Evolutionary conservation across 1,140 invertebrate genomes (phyloP), one percentile per base, ranked within the genome.

Genomic region (Colletes gigas): DNA sequence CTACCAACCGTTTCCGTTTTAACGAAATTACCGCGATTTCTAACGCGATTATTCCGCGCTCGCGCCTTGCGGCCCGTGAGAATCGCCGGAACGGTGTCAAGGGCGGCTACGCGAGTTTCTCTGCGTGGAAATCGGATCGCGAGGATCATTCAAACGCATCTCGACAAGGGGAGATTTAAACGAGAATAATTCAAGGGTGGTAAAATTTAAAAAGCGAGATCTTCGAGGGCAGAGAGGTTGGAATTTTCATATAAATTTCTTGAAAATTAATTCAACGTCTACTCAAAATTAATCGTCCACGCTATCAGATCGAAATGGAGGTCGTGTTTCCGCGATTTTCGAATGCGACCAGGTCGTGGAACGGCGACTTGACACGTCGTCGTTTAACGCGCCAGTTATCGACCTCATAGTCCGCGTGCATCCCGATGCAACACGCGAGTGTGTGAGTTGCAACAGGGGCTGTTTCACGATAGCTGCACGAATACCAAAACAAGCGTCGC

Each of bases 361-460:
- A 21, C 12, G 39, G 50, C 41, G 67, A 75, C 71, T 80, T 68
- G 78, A 80, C 72, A 59, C 78, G 72, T 80, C 55, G 73, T 14
- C 63, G 72, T 75, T 80, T 68, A 75, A 80, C 72, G 55, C 63
- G 63, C 54, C 54, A 75, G 78, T 75, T 75, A 80, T 75, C 78
- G 71, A 80, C 63, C 72, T 75, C 71, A 15, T 67, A 41, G 70
- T 52, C 72, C 78, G 39, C 44, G 71, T 17, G 44, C 71, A 59
- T 74, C 50, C 54, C 71, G 72, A 65, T 65, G 50, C 69, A 66
- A 60, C 15, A 60, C 30, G 50, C 77, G 44, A 73, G 77, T 79
- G 73, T 65, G 60, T 39, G 39, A 44, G 19, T 57, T 9, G 70
- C 60, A 79, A 73, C 77, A 79, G 52, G 70, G 77, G 65, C 69